These are phyloP conservation scores for Gambusia affinis DNA, from an alignment of 2,113 vertebrate species.

Conservation along the genomic window DNA sequence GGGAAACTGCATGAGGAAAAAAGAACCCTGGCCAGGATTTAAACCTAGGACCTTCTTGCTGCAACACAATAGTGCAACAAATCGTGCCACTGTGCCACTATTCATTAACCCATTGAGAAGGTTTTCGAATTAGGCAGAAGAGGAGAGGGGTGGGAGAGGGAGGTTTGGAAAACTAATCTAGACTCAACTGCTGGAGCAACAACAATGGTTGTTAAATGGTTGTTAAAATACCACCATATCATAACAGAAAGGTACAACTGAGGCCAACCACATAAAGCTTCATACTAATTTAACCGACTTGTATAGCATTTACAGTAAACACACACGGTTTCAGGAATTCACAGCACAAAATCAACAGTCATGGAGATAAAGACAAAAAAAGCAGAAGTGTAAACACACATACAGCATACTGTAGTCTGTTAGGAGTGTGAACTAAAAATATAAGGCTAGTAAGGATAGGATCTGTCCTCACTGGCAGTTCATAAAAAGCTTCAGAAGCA, in stretches of 20 bases:
- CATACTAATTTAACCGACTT: not conserved
- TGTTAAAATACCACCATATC: not conserved
- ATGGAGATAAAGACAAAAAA: not conserved
- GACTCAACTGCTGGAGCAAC: too few relatives aligned
- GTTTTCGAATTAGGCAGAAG: too few relatives aligned
- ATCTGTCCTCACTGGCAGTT: slow-evolving; percentile 70
- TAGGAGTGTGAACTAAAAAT: slow-evolving; percentile 69
- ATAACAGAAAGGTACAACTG: not conserved
- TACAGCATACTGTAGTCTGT: slow-evolving; percentile 24
- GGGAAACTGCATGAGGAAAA: too few relatives aligned
- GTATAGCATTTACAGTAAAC: slow-evolving; percentile 31
- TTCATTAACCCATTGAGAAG: not conserved
- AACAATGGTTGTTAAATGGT: too few relatives aligned
- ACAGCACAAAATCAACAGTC: slow-evolving; percentile 7
- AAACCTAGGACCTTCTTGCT: too few relatives aligned
- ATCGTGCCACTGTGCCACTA: too few relatives aligned
- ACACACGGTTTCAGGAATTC: slow-evolving; percentile 16
- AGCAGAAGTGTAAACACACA: slow-evolving; percentile 43
- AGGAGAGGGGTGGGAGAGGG: too few relatives aligned
- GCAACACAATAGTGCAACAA: too few relatives aligned
- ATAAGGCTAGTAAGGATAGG: slow-evolving; percentile 59
- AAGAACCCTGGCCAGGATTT: too few relatives aligned
- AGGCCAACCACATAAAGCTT: too few relatives aligned
- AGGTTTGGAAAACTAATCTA: too few relatives aligned
- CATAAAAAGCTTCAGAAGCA: slow-evolving; percentile 67